Conservation (phyloP, 2,113 vertebrate genomes). For the Oncorhynchus kisutch region DNA sequence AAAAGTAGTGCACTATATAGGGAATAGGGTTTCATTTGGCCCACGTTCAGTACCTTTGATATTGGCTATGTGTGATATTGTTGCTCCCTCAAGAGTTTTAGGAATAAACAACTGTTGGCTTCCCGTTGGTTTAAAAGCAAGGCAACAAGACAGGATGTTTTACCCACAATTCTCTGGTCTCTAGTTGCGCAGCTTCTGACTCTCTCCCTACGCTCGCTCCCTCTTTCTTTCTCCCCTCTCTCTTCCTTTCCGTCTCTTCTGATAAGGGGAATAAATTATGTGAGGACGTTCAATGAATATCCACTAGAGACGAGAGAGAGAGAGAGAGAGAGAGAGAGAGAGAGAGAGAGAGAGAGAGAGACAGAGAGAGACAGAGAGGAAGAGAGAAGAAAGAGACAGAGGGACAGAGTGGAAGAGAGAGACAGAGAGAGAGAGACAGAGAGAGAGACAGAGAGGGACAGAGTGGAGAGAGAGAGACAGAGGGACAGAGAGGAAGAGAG, state of each 20-base stretch:
- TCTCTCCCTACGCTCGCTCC: too few relatives aligned
- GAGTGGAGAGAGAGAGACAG: not conserved
- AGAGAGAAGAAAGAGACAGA: not conserved
- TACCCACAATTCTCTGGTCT: not conserved
- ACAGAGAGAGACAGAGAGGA: not conserved
- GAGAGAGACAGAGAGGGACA: not conserved
- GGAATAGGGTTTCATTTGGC: not conserved
- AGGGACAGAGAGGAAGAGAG: not conserved
- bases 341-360: too few relatives aligned
- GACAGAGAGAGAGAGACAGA: not conserved
- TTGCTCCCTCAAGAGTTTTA: not conserved
- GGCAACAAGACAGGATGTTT: too few relatives aligned
- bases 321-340: not conserved
- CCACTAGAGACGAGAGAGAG: not conserved
- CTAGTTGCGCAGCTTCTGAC: not conserved
- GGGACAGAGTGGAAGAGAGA: not conserved
- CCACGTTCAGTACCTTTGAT: not conserved
- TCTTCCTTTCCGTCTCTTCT: not conserved
- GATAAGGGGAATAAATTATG: too few relatives aligned
- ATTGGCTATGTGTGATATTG: not conserved
- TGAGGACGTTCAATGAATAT: too few relatives aligned
- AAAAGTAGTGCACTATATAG: too few relatives aligned
- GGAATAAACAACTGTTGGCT: not conserved
- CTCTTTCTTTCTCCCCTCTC: too few relatives aligned
- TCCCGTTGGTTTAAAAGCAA: not conserved